Conservation (phyloP, 2,113 vertebrate species). For the Corynorhinus townsendii region DNA sequence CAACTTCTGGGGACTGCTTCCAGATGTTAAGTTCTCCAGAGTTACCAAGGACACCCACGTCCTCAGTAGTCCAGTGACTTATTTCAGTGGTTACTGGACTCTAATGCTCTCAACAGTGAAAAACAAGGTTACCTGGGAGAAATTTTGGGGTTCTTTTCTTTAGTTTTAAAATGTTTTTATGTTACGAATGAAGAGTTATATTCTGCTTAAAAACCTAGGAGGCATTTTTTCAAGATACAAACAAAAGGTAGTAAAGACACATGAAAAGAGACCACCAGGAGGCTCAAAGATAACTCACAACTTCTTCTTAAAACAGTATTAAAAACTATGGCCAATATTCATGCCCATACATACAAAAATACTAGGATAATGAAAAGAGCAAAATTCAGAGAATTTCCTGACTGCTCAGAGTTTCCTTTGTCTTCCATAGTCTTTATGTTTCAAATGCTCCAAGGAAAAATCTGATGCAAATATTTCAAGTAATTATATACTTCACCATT, state of each 20-base stretch:
- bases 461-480: neutral
- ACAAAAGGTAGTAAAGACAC: neutral
- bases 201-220: neutral
- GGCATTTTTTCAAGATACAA: neutral
- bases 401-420: neutral
- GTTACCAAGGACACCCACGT: neutral
- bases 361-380: neutral
- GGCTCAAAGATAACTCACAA: neutral
- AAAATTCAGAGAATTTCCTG: neutral
- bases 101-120: neutral
- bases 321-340: neutral
- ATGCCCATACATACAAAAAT: neutral
- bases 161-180: neutral
- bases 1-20: neutral
- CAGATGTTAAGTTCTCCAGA: neutral
- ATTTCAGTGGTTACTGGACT: neutral
- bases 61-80: neutral
- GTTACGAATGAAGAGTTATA: neutral
- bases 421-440: neutral
- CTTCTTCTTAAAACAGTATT: neutral
- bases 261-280: neutral
- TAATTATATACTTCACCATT: neutral
- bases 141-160: neutral
- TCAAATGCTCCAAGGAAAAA: neutral
- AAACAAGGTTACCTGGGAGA: neutral